Evolutionary conservation across 2,113 vertebrate species (phyloP), one percentile per base, ranked within the genome.

Genomic region (Arothron firmamentum): DNA sequence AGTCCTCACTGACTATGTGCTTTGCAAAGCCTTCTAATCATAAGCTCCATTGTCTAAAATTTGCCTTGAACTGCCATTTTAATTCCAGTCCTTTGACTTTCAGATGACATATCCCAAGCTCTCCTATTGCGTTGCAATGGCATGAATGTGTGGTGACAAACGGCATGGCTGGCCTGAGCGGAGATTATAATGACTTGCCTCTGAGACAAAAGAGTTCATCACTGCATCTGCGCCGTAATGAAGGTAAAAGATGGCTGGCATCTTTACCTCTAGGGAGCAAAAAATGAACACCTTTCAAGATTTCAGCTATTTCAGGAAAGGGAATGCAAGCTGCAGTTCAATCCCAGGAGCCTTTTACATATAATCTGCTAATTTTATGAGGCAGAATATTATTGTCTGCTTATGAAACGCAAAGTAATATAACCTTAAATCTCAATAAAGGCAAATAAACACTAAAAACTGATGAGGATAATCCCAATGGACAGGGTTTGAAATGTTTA

Each of bases 121-220:
- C 45, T 75, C 75, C 64, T 72, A 57, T 79, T 62, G 74, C 70
- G 49, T 58, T 6, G 28, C 68, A 46, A 23, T 65, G 53, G 47
- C 59, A 66, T 77, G 77, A 71, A 71, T 72, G 67, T 67, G 57
- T 53, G 23, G 66, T 83, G 83, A 88, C 84, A 88, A 87, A 86
- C 56, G 73, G 69, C 45, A 17, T 34, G 56, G 59, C 69, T 34
- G 62, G 71, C 62, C 70, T 77, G 75, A 77, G 70, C 78, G 66
- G 78, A 86, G 88, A 84, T 88, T 88, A 90, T 16, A 89, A 88
- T 84, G 77, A 87, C 83, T 90, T 80, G 81, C 86, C 87, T 85
- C 83, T 59, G 34, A 86, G 85, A 89, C 79, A 86, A 85, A 38
- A 77, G 79, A 84, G 77, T 87, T 82, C 81, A 85, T 87, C 86